These are phyloP conservation scores for Ischnus inquisitorius DNA, from an alignment of 2,888 invertebrate genomes.

Conservation along the genomic window DNA sequence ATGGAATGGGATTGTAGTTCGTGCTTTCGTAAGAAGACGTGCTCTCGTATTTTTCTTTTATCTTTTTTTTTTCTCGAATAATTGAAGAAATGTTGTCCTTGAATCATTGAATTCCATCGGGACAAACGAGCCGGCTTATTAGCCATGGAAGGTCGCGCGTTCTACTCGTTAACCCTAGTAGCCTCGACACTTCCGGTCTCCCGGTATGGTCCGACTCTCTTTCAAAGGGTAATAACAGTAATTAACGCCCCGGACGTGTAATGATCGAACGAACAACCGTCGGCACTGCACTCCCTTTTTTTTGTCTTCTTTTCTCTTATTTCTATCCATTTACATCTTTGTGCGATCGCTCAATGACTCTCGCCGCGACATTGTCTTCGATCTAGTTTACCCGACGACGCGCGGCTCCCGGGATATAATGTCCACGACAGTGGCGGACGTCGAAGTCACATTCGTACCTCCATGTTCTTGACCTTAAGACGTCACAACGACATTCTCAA, in stretches of 20 bases:
- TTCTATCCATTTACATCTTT: constrained; percentile 24
- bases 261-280: constrained; percentile 49
- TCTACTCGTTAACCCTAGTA: constrained; percentile 63
- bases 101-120: constrained; percentile 45
- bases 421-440: not conserved
- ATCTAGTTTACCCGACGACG: constrained; percentile 37
- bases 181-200: constrained; percentile 63
- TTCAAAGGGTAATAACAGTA: constrained; percentile 59
- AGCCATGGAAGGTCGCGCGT: constrained; percentile 53
- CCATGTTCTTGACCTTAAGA: constrained; percentile 10
- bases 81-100: constrained; percentile 32
- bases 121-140: constrained; percentile 45
- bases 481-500: not conserved
- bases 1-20: too few species aligned
- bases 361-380: not conserved
- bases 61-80: not conserved
- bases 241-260: constrained; percentile 66
- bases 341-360: constrained; percentile 14
- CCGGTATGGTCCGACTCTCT: constrained; percentile 39
- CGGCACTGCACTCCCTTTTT: constrained; percentile 24
- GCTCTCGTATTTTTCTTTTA: not conserved
- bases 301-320: not conserved
- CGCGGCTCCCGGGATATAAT: not conserved
- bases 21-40: not conserved
- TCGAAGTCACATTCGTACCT: constrained; percentile 47